Base-by-base conservation (phyloP, 2,113 vertebrate species). In the Triplophysa siluroides region DNA sequence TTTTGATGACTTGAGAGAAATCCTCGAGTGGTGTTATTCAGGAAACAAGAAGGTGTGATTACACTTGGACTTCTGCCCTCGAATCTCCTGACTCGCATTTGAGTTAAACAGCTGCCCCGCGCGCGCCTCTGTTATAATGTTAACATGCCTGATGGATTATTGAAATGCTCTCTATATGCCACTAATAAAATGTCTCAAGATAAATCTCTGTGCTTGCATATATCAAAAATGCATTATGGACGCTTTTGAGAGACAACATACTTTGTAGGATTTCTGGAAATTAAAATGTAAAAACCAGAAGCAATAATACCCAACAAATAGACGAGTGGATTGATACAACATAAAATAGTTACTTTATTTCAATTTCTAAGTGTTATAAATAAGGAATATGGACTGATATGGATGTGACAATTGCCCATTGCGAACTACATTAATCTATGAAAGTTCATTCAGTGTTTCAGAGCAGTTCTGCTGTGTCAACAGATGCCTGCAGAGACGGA, bases 1-100 rank as follows among this genome's bases (percentile, higher is more conserved):
- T 9, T 29, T 63, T 64, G 61, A 76, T 76, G 73, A 76, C 73
- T 47, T 9, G 1, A 33, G 23, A 47, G 8, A 62, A 75, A 75
- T 75, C n/a, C 33, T 75, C 4, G 13, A 43, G 13, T 13, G 41
- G 56, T 74, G 43, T 76, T 41, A 76, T 64, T 18, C 47, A 62
- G 21, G 8, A 58, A 58, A 58, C 54, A 62, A 76, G 60, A 62
- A 76, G 43, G 73, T 64, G 56, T 75, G 58, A 26, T 62, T 47
- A 11, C 38, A 26, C 33, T 63, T 14, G 3, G 56, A 75, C 72
- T 75, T 75, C 13, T 62, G 61, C 72, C 56, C 38, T 50, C 0
- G 7, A 24, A 13, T 64, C 41, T 64, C 7, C 43, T 50, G 73
- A 63, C 70, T 38, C 4, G 9, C 21, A 33, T 61, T 74, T 61